Evolutionary conservation across 2,888 invertebrate species (phyloP).

Genomic region (Elmis aenea): DNA sequence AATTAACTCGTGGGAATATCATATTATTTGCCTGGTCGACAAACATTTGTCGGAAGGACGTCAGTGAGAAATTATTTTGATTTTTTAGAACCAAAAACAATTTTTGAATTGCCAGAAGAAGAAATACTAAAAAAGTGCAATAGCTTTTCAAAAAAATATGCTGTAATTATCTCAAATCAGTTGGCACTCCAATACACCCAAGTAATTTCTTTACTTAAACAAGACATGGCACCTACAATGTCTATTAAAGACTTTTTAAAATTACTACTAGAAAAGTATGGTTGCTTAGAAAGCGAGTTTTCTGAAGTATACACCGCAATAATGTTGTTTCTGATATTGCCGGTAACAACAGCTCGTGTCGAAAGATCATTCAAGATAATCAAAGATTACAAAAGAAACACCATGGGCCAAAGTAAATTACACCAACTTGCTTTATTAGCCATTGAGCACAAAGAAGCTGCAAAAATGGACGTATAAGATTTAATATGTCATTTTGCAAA

Average conservation of each 20-base stretch:
- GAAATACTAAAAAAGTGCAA: slow-evolving; percentile 9
- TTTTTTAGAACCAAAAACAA: no score
- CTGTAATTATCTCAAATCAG: no score
- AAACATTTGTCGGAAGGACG: no score
- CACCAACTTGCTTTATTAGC: slow-evolving; percentile 5
- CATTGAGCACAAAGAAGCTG: slow-evolving; percentile 7
- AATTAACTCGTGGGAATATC: slow-evolving; percentile 1
- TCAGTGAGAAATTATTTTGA: no score
- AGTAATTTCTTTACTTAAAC: no score
- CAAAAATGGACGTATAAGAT: slow-evolving; percentile 5
- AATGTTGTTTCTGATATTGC: slow-evolving; percentile 3
- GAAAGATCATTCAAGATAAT: no score
- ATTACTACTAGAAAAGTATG: no score
- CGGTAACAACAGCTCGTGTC: not conserved
- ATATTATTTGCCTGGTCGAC: no score
- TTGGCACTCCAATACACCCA: slow-evolving; percentile 11
- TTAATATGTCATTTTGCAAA: slow-evolving; percentile 4
- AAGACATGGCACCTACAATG: slow-evolving; percentile 10
- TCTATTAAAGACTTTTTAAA: slow-evolving; percentile 11
- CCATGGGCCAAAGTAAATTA: slow-evolving; percentile 5
- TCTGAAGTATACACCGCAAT: slow-evolving; percentile 6
- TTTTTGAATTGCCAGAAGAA: slow-evolving; percentile 10
- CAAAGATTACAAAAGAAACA: slow-evolving; percentile 6
- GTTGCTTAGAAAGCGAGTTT: slow-evolving; percentile 9
- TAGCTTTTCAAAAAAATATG: slow-evolving; percentile 7